Percentiles rank a stretch among this genome's conserved stretches.
Evolutionary conservation across 2,888 invertebrate genomes (phyloP).

Genomic region (Teleiodes luculella): DNA sequence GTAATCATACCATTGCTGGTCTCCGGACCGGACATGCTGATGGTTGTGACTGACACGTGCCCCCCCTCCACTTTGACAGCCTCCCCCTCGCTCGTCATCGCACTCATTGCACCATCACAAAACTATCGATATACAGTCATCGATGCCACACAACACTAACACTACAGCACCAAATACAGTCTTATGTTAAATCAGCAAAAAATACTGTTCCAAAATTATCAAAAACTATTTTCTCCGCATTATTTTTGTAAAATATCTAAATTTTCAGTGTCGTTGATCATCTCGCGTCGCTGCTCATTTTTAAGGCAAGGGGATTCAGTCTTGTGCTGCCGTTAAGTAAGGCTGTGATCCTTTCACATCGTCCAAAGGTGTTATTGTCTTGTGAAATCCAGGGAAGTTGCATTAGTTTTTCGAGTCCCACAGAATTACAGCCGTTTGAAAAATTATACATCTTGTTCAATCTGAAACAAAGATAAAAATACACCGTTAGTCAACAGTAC

Average conservation of each 20-base stretch:
- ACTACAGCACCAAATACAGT: conserved; percentile 54
- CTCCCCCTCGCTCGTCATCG: conserved; percentile 68
- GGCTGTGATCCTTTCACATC: conserved; percentile 38
- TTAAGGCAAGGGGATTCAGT: conserved; percentile 66
- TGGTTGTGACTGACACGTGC: conserved; percentile 89
- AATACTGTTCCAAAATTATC: conserved; percentile 45
- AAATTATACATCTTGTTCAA: conserved; percentile 60
- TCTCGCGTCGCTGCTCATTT: conserved; percentile 56
- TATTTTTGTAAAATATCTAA: conserved; percentile 40
- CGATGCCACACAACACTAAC: conserved; percentile 55
- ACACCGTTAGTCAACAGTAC: neutral
- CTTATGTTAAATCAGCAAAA: conserved; percentile 43
- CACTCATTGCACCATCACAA: conserved; percentile 42
- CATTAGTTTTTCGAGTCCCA: neutral
- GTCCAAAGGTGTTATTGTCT: conserved; percentile 31
- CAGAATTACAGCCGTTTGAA: conserved; percentile 29
- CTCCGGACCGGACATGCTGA: conserved; percentile 82
- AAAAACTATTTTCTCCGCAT: conserved; percentile 48
- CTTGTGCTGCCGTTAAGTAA: conserved; percentile 38
- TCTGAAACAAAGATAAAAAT: conserved; percentile 49
- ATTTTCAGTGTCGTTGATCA: conserved; percentile 40
- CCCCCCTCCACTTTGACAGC: conserved; percentile 72
- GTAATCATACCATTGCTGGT: conserved; percentile 73
- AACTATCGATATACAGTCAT: conserved; percentile 46
- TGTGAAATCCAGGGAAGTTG: conserved; percentile 20